Evolutionary conservation across 2,888 invertebrate species (phyloP).

Genomic region (Pseudococcus viburni): DNA sequence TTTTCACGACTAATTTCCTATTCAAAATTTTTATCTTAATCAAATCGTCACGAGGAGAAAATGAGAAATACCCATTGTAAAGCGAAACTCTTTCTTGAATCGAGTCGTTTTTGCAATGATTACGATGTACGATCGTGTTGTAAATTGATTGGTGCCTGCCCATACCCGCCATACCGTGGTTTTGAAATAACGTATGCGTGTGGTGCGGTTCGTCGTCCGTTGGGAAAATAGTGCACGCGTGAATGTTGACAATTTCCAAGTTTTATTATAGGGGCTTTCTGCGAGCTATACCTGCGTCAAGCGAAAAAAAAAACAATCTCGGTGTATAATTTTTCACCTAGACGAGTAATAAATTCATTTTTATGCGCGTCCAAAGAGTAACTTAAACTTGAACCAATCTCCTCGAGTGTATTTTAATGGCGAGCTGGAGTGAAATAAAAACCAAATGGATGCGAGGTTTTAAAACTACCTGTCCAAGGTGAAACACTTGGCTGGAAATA

Average conservation of each 20-base stretch:
- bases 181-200: conserved; percentile 46
- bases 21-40: conserved; percentile 54
- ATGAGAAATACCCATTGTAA: conserved; percentile 40
- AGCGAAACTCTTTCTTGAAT: conserved; percentile 34
- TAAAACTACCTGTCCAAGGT: conserved; percentile 49
- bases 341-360: conserved; percentile 35
- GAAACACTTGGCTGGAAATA: conserved; percentile 40
- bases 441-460: conserved; percentile 22
- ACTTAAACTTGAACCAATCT: conserved; percentile 1
- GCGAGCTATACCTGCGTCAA: not conserved
- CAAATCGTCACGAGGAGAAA: conserved; percentile 53
- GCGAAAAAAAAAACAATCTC: not conserved
- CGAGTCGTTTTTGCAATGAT: conserved; percentile 54
- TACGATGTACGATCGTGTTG: conserved; percentile 54
- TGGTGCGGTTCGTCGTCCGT: not conserved
- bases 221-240: conserved; percentile 44
- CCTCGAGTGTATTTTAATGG: conserved; percentile 12
- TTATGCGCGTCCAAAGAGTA: conserved; percentile 7
- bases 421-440: not conserved
- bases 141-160: conserved; percentile 47
- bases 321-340: conserved; percentile 8
- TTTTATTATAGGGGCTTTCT: not conserved
- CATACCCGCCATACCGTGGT: not conserved
- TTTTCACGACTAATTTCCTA: conserved; percentile 56
- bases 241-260: conserved; percentile 39